Evolutionary conservation across 1,140 invertebrate species (phyloP), one percentile per base, ranked within the genome.

Genomic region (Thaumatotibia leucotreta): DNA sequence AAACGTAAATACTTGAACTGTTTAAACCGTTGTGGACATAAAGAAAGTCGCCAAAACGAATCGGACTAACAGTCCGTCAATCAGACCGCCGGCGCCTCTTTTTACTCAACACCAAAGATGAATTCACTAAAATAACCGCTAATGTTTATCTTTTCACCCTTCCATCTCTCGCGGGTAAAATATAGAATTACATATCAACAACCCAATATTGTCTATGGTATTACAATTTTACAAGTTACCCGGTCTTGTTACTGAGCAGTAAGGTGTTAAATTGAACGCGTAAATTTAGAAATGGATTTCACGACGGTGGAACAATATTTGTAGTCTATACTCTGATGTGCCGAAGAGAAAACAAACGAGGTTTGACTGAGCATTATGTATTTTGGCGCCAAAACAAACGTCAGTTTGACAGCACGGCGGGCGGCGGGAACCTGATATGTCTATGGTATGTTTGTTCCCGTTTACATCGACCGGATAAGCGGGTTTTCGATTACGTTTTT

Each of bases 311-410:
- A 75, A 74, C 76, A 70, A 80, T 83, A 74, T 82, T 84, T 80
- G 81, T 77, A 72, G 68, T 70, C 72, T 76, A 69, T 76, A 78
- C 80, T 82, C 75, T 82, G 84, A 89, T 87, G 84, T 83, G 80
- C 84, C 82, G 84, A 74, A 75, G 75, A 84, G 88, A 90, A 90
- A 90, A 90, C 86, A 90, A 86, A 85, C 81, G 76, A 77, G 69
- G 81, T 83, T 83, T 82, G 80, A 78, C 80, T 83, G 76, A 75
- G 83, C 84, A 83, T 87, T 88, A 88, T 88, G 88, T 88, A 86
- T 89, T 90, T 90, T 86, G 86, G 86, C 88, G 88, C 86, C 86
- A 89, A 90, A 90, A 90, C 80, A 87, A 85, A 87, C 84, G 88
- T 84, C 84, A 86, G 68, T 79, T 75, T 86, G 84, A 90, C 88